Percentiles rank a stretch among this genome's conserved stretches.
Conservation (phyloP, 2,113 vertebrate genomes). For the Petroica traversi region DNA sequence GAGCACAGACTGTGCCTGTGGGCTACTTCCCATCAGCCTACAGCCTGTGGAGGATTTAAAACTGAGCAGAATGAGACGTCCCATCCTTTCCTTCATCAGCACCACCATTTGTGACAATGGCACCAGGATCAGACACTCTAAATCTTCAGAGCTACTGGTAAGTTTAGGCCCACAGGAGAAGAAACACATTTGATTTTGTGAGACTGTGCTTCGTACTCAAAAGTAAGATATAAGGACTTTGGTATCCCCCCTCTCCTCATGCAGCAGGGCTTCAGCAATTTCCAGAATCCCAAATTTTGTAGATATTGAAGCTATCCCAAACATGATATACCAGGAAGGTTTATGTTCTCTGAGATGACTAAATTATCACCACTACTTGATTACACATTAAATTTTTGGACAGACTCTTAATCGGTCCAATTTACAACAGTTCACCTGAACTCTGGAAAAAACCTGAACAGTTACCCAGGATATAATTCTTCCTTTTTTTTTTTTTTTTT, state of each 20-base stretch:
- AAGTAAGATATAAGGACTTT: not conserved
- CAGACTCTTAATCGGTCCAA: not conserved
- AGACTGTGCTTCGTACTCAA: not conserved
- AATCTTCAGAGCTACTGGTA: not conserved
- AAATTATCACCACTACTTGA: not conserved
- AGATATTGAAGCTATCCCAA: not conserved
- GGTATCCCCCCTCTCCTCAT: not conserved
- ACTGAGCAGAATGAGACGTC: not conserved
- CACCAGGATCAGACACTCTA: not conserved
- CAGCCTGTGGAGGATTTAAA: not conserved
- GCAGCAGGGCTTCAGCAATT: not conserved
- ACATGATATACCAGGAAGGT: not conserved
- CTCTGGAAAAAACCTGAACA: not conserved
- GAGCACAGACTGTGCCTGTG: accelerated
- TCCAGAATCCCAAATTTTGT: not conserved
- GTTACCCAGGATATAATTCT: not conserved
- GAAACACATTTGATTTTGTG: not conserved
- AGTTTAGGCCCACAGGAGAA: not conserved
- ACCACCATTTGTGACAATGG: not conserved
- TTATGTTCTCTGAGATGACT: not conserved
- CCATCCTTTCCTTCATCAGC: not conserved
- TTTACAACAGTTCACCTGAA: not conserved
- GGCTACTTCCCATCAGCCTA: not conserved
- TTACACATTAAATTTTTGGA: not conserved
- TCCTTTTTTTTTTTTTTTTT: not conserved